Conservation (phyloP, 2,113 vertebrate genomes). For the Dryoscopus gambensis region DNA sequence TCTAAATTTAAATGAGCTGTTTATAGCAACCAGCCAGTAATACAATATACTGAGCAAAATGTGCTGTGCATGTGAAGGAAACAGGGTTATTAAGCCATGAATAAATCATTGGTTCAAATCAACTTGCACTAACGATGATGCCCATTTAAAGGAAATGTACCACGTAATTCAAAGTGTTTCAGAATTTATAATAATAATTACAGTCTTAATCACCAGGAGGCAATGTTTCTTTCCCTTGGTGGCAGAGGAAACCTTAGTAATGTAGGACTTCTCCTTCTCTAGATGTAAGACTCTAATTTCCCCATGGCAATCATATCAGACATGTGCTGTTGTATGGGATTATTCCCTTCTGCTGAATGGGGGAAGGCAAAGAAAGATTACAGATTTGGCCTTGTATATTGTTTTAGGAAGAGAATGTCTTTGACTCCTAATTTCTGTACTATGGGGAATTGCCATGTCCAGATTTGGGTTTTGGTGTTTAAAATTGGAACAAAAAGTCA, state of each 20-base stretch:
- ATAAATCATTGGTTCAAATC: constrained; percentile 26
- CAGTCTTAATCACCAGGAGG: constrained; percentile 48
- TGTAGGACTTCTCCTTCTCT: not conserved
- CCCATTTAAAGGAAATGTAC: constrained; percentile 18
- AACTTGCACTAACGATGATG: not conserved
- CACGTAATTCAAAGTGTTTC: not conserved
- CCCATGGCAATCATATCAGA: not conserved
- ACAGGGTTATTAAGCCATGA: not conserved
- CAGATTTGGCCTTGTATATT: not conserved
- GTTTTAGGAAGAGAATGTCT: not conserved
- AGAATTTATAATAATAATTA: constrained; percentile 39
- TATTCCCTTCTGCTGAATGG: not conserved
- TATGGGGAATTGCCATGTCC: not conserved
- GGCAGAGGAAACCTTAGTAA: not conserved
- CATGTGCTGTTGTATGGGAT: not conserved
- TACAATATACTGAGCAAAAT: not conserved
- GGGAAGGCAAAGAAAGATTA: not conserved
- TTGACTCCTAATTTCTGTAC: not conserved
- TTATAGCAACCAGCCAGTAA: constrained; percentile 35
- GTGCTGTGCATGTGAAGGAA: not conserved
- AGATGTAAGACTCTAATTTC: not conserved
- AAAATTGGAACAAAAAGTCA: not conserved
- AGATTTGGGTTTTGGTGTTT: not conserved
- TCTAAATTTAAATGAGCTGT: constrained; percentile 30
- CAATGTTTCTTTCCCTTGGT: constrained; percentile 42